Conservation (phyloP, 1,140 invertebrate genomes). For the Orchesella cincta region DNA sequence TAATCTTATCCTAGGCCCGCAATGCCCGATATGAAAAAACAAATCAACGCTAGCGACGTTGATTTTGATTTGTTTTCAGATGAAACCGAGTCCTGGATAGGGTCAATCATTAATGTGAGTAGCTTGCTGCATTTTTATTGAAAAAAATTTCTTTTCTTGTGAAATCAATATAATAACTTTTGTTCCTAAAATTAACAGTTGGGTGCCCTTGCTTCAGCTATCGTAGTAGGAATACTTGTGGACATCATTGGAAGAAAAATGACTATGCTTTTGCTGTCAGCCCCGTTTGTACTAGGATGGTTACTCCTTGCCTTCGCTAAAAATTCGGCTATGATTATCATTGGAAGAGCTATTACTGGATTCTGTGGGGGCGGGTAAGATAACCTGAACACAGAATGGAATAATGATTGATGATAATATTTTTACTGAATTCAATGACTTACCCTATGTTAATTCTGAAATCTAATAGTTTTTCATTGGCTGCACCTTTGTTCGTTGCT, state of each 20-base stretch:
- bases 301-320: conserved; percentile 67
- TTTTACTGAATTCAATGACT: neutral
- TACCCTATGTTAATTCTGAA: conserved; percentile 55
- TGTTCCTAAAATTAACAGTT: conserved; percentile 57
- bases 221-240: conserved; percentile 71
- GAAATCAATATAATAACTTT: conserved; percentile 35
- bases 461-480: conserved; percentile 61
- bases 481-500: conserved; percentile 69
- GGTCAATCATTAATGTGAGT: conserved; percentile 63
- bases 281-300: conserved; percentile 77
- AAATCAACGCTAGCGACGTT: conserved; percentile 56
- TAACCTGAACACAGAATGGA: too few relatives aligned
- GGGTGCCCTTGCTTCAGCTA: conserved; percentile 71
- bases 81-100: conserved; percentile 69
- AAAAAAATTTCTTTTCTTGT: too few relatives aligned
- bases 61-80: conserved; percentile 53
- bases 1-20: neutral
- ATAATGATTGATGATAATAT: neutral
- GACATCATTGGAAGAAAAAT: conserved; percentile 73
- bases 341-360: conserved; percentile 69
- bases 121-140: neutral
- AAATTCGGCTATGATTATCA: conserved; percentile 64
- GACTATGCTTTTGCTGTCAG: conserved; percentile 68
- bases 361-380: conserved; percentile 42
- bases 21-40: conserved; percentile 61